Evolutionary conservation across 2,888 invertebrate genomes (phyloP).

Genomic region (Notodonta ziczac): DNA sequence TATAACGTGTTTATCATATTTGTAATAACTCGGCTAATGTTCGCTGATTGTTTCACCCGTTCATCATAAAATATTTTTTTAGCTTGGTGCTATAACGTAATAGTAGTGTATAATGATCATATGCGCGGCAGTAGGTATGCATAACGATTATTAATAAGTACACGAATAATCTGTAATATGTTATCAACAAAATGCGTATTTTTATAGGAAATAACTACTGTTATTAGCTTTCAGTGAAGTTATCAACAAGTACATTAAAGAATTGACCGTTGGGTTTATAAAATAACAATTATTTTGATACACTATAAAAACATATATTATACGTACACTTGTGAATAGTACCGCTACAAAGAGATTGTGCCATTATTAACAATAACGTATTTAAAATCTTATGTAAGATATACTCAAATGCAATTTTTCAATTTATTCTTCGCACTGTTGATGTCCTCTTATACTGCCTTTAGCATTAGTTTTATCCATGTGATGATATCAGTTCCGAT

Average conservation of each 20-base stretch:
- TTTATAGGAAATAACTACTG: constrained; percentile 7
- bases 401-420: no score
- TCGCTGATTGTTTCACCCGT: not conserved
- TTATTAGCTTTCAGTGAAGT: constrained; percentile 11
- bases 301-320: constrained; percentile 12
- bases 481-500: no score
- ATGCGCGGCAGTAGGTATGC: constrained; percentile 27
- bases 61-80: constrained; percentile 29
- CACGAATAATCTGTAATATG: constrained; percentile 11
- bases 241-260: not conserved
- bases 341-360: constrained; percentile 26
- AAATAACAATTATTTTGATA: constrained; percentile 23
- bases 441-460: no score
- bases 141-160: not conserved
- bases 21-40: not conserved
- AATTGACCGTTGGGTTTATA: not conserved
- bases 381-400: not conserved
- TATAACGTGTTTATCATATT: no score
- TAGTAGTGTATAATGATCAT: constrained; percentile 25
- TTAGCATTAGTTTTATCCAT: no score
- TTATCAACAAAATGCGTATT: constrained; percentile 18
- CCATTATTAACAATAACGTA: constrained; percentile 24
- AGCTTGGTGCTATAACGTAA: constrained; percentile 50
- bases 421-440: no score
- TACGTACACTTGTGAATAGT: constrained; percentile 15